Percentiles rank a stretch among this genome's conserved stretches.
Evolutionary conservation across 2,113 vertebrate species (phyloP).

Genomic region (Sitta europaea): DNA sequence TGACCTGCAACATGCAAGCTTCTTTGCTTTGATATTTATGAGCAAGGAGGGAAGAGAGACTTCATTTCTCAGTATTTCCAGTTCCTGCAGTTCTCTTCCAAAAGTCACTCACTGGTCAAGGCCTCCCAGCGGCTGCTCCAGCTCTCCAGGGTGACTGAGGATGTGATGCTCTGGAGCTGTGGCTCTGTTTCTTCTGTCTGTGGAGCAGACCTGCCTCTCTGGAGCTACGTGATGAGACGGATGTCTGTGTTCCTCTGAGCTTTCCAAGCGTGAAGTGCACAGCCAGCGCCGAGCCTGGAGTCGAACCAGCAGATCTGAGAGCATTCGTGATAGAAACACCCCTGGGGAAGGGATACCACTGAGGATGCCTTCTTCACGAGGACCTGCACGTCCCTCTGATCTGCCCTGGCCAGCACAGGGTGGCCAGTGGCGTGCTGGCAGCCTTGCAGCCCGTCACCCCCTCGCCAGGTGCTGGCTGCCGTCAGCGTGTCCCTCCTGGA

Average conservation of each 20-base stretch:
- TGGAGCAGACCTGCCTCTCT: not conserved
- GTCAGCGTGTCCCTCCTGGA: not conserved
- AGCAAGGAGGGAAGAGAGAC: not conserved
- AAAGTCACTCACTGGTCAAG: not conserved
- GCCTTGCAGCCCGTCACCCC: accelerated
- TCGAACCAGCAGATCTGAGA: not conserved
- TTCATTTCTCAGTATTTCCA: not conserved
- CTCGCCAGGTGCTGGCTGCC: not conserved
- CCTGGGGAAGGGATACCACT: not conserved
- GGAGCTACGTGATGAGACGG: not conserved
- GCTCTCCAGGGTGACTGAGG: not conserved
- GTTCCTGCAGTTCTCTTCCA: not conserved
- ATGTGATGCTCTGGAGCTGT: not conserved
- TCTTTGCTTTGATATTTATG: not conserved
- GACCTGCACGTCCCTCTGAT: not conserved
- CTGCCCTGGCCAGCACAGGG: not conserved
- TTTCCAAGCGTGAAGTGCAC: conserved; percentile 24
- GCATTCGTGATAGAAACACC: not conserved
- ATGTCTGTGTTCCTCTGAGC: conserved; percentile 17
- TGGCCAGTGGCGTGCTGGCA: not conserved
- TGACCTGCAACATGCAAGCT: not conserved
- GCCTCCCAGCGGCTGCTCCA: not conserved
- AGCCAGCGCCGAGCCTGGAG: conserved; percentile 16
- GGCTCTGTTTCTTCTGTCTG: not conserved
- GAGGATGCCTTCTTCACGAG: not conserved